These are phyloP conservation scores for Eilema depressum DNA, from an alignment of 2,888 invertebrate genomes.

Conservation along the genomic window DNA sequence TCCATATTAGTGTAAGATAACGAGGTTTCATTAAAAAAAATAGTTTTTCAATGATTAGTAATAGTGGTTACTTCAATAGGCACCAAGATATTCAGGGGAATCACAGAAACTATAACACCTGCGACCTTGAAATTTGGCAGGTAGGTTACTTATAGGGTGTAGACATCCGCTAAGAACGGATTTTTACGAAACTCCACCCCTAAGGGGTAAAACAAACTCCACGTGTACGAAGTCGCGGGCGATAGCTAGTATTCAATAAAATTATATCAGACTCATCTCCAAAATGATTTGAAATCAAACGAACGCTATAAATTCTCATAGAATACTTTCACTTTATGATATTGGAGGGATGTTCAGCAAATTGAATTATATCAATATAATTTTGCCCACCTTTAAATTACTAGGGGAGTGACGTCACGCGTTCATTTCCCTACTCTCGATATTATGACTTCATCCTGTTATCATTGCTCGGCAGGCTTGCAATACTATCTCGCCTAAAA, in stretches of 20 bases:
- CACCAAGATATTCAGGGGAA: too few species aligned
- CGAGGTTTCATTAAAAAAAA: background rate
- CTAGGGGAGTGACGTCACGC: conserved; percentile 51
- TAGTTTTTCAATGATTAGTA: background rate
- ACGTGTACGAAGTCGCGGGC: too few species aligned
- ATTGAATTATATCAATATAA: conserved; percentile 46
- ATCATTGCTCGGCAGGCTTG: conserved; percentile 60
- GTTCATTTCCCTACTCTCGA: conserved; percentile 57
- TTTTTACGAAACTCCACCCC: too few species aligned
- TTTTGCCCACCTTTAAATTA: conserved; percentile 45
- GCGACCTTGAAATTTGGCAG: too few species aligned
- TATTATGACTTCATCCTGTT: conserved; percentile 68
- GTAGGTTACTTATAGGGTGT: too few species aligned
- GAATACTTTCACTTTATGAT: conserved; percentile 21
- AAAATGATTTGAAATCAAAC: conserved; percentile 35
- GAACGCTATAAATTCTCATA: conserved; percentile 27
- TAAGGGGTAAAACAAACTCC: too few species aligned
- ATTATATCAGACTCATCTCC: conserved; percentile 18
- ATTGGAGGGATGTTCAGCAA: conserved; percentile 28
- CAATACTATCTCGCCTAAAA: conserved; percentile 54
- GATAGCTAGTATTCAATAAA: too few species aligned
- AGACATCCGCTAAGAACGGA: too few species aligned
- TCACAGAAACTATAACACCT: too few species aligned
- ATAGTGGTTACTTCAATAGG: background rate
- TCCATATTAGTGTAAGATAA: background rate